Evolutionary conservation across 2,888 invertebrate genomes (phyloP).

Genomic region (Thecocarcelia acutangulata): DNA sequence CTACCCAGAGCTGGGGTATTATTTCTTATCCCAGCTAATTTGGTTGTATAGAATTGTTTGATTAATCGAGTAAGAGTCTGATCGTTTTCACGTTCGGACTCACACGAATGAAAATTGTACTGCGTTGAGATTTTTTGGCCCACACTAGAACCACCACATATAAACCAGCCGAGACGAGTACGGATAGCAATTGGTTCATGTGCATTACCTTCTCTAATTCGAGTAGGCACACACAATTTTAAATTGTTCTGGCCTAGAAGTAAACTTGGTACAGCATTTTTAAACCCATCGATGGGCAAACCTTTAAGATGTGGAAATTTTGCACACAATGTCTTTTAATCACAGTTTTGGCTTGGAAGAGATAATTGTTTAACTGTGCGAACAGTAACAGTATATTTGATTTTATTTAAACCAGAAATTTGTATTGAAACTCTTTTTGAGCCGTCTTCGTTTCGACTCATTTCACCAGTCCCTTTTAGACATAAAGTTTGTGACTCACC

Average conservation of each 20-base stretch:
- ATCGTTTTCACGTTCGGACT: constrained; percentile 12
- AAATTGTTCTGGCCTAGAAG: constrained; percentile 55
- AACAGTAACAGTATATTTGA: not conserved
- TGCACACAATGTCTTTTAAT: constrained; percentile 7
- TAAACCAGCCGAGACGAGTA: constrained; percentile 23
- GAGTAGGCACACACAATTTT: constrained; percentile 35
- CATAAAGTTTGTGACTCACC: constrained; percentile 28
- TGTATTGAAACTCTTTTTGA: constrained; percentile 1
- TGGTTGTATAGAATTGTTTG: constrained; percentile 22
- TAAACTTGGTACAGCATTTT: constrained; percentile 31
- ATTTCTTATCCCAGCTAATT: constrained; percentile 8
- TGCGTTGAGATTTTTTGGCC: not conserved
- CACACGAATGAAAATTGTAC: constrained; percentile 9
- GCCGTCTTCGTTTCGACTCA: not conserved
- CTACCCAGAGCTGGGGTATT: not conserved
- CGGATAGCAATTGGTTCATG: constrained; percentile 1
- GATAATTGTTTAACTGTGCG: constrained; percentile 26
- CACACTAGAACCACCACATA: not conserved
- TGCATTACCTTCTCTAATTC: not conserved
- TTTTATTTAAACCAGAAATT: constrained; percentile 24
- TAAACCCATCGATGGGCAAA: constrained; percentile 32
- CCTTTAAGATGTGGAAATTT: constrained; percentile 12
- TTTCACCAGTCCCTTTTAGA: constrained; percentile 39
- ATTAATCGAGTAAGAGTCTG: constrained; percentile 13
- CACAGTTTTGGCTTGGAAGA: constrained; percentile 22